These are phyloP conservation scores for Branchipolynoe longqiensis DNA, from an alignment of 2,888 invertebrate genomes.

Conservation along the genomic window DNA sequence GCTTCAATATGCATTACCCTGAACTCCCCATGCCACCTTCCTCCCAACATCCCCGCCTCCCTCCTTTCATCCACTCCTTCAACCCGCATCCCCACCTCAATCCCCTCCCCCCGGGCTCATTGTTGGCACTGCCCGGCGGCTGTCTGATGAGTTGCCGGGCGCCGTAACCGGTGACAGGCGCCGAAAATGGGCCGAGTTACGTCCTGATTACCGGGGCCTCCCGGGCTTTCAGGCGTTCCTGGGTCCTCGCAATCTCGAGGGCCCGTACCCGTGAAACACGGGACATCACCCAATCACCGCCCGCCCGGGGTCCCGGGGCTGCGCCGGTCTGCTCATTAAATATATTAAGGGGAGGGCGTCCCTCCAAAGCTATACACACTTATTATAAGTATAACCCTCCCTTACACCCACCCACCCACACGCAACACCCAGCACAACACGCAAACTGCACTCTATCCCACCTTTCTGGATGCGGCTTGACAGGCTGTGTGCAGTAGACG, in stretches of 20 bases:
- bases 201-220: constrained; percentile 34
- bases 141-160: constrained; percentile 23
- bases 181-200: constrained; percentile 30
- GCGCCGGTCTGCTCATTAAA: not conserved
- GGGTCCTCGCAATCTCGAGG: constrained; percentile 35
- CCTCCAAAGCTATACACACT: not conserved
- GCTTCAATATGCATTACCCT: too few species aligned
- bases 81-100: too few species aligned
- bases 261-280: constrained; percentile 13
- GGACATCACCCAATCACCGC: constrained; percentile 33
- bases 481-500: too few species aligned
- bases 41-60: not conserved
- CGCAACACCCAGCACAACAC: too few species aligned
- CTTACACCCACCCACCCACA: too few species aligned
- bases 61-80: too few species aligned
- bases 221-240: not conserved
- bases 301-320: not conserved
- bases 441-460: too few species aligned
- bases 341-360: constrained; percentile 5
- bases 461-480: too few species aligned
- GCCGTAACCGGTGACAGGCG: constrained; percentile 14
- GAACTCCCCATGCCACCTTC: not conserved
- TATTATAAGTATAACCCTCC: not conserved
- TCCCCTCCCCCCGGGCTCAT: not conserved
- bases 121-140: not conserved